Evolutionary conservation across 2,888 invertebrate genomes (phyloP).

Genomic region (Andrena fulva): DNA sequence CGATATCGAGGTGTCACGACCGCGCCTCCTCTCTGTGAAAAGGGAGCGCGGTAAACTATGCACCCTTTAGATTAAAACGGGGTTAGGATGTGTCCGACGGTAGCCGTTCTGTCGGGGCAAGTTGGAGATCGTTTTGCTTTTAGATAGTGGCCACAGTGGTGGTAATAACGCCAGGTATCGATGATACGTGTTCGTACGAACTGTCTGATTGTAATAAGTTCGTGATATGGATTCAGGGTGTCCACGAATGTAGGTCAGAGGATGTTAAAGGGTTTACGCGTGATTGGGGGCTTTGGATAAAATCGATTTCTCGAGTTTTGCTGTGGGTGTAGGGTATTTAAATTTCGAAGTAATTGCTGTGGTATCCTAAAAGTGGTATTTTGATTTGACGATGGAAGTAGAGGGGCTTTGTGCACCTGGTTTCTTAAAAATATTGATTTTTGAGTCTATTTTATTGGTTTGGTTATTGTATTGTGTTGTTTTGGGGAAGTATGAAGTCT

Average conservation of each 20-base stretch:
- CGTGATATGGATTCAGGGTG: not conserved
- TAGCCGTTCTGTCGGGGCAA: not conserved
- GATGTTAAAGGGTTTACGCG: slow-evolving; percentile 1
- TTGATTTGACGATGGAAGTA: no score
- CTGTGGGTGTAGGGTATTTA: no score
- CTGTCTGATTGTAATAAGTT: not conserved
- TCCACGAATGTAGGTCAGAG: slow-evolving; percentile 5
- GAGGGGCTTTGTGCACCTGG: no score
- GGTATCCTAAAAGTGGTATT: no score
- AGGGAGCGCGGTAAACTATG: not conserved
- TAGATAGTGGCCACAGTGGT: not conserved
- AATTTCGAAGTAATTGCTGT: no score
- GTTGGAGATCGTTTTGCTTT: not conserved
- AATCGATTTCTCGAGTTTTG: no score
- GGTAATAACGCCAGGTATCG: not conserved
- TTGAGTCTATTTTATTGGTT: no score
- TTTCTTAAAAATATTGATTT: no score
- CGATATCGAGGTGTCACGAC: slow-evolving; percentile 38
- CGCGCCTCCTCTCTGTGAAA: slow-evolving; percentile 22
- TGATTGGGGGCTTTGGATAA: no score
- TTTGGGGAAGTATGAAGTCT: no score
- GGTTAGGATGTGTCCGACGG: not conserved
- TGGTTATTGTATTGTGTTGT: no score
- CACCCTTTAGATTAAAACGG: not conserved
- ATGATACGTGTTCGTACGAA: not conserved